Percentiles rank a stretch among this genome's conserved stretches.
These are phyloP conservation scores for Heteromurus nitidus DNA, from an alignment of 2,888 invertebrate genomes.

Conservation along the genomic window DNA sequence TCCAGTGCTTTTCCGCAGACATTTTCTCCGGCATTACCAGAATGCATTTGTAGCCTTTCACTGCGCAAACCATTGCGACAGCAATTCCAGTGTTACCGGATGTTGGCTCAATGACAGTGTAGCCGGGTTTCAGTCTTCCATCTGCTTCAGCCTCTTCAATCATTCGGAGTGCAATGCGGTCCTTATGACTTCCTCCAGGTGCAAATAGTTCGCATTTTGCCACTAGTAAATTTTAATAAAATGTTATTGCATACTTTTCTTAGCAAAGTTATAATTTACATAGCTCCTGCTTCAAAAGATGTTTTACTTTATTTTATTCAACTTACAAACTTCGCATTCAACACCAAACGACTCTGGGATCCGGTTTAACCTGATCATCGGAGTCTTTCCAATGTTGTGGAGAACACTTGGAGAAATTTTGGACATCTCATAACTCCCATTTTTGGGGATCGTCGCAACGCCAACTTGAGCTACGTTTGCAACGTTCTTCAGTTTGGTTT, in stretches of 20 bases:
- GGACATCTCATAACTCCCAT: slow-evolving; percentile 16
- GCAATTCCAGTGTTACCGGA: slow-evolving; percentile 83
- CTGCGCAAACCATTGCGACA: slow-evolving; percentile 79
- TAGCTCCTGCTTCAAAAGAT: neutral
- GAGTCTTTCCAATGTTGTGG: slow-evolving; percentile 88
- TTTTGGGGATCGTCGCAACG: neutral
- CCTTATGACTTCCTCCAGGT: slow-evolving; percentile 97
- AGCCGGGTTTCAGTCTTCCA: slow-evolving; percentile 78
- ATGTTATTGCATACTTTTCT: neutral
- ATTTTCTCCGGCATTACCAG: slow-evolving; percentile 81
- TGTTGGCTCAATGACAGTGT: slow-evolving; percentile 79
- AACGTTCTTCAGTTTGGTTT: neutral
- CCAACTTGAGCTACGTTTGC: slow-evolving; percentile 4
- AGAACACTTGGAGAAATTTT: slow-evolving; percentile 84
- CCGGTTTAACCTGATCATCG: slow-evolving; percentile 85
- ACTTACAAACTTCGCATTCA: slow-evolving; percentile 92
- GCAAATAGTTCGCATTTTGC: slow-evolving; percentile 98
- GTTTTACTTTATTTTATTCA: neutral
- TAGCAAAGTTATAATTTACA: neutral
- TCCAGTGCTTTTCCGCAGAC: slow-evolving; percentile 80
- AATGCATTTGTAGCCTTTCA: slow-evolving; percentile 80
- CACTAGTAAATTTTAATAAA: slow-evolving; percentile 79
- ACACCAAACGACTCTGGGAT: slow-evolving; percentile 87
- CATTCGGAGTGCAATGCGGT: slow-evolving; percentile 86
- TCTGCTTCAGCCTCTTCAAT: slow-evolving; percentile 73